Evolutionary conservation across 2,797 vertebrate genomes (phyloP), one percentile per base, ranked within the genome.

Genomic region (Amblyopsis hoosieri): DNA sequence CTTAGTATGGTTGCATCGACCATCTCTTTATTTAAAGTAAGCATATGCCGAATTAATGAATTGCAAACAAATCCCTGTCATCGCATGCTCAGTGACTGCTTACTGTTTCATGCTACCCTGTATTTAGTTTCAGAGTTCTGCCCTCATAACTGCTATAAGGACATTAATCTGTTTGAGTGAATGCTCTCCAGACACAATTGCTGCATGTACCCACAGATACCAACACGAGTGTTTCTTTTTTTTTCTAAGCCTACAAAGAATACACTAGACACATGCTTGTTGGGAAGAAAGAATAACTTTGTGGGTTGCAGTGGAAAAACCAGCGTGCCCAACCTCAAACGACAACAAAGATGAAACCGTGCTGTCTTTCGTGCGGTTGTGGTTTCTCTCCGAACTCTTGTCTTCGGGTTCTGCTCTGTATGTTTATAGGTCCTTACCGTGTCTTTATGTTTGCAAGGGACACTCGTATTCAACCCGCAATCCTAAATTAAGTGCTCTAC

Each of bases 311-410:
- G 73, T 63, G 45, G 17, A n/a, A 60, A 54, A 73, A 71, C 60
- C 48, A 15, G 42, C 54, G 10, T 71, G 60, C 68, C 61, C 47
- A 69, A 60, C 63, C 59, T 69, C 37, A 29, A 63, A 13, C 29
- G 60, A 64, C 71, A 80, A 78, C 62, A 82, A 74, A 77, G 51
- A 71, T 60, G 19, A 73, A 74, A 86, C 86, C 78, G 80, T 66
- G 64, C n/a, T 42, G 64, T 67, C 79, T 81, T 69, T 67, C 23
- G 19, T 83, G 81, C 73, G 77, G 77, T 71, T 84, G 85, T 62
- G 62, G 63, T 76, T 78, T 58, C 61, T 66, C 67, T 78, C 33
- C 4, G 50, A 67, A 77, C 45, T 61, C 52, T 51, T 67, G 48
- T 60, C 62, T 64, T 67, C 56, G 14, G 12, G 54, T 55, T 71